Conservation (phyloP, 2,797 vertebrate genomes). For the Mastacembelus armatus region DNA sequence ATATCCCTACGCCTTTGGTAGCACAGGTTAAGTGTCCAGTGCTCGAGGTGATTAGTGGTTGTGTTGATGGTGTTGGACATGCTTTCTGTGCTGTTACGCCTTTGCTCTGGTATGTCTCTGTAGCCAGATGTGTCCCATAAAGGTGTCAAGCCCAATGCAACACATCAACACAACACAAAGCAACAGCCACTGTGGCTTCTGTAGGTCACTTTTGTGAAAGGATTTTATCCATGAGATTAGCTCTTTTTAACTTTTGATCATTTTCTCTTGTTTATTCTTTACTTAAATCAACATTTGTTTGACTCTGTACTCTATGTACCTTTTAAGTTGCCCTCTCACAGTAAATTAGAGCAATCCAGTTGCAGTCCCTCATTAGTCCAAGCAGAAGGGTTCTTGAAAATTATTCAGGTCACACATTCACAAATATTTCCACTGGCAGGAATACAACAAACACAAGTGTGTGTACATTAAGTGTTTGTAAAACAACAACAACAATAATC, state of each 20-base stretch:
- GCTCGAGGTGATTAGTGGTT: conserved; percentile 55
- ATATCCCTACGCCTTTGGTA: conserved; percentile 4
- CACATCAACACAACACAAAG: conserved; percentile 45
- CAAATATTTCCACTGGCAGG: conserved; percentile 15
- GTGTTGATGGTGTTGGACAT: conserved; percentile 50
- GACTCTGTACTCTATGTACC: too few relatives aligned
- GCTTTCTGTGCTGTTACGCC: conserved; percentile 30
- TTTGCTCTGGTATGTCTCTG: conserved; percentile 48
- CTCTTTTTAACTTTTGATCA: conserved; percentile 6
- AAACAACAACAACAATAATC: neutral
- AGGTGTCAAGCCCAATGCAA: conserved; percentile 66
- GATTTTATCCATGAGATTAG: conserved; percentile 29
- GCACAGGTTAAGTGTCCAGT: conserved; percentile 40
- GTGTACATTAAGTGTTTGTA: conserved; percentile 21
- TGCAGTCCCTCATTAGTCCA: neutral
- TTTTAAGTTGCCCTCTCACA: neutral
- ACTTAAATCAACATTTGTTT: too few relatives aligned
- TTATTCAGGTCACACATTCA: neutral
- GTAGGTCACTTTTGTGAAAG: conserved; percentile 27
- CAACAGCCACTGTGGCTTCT: conserved; percentile 27
- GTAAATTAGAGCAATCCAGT: neutral
- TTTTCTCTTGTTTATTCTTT: neutral
- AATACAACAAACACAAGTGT: neutral
- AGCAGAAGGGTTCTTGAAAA: neutral
- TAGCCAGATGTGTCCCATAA: conserved; percentile 68